These are phyloP conservation scores for Hozukius guyotensis DNA, from an alignment of 2,797 vertebrate genomes.

Conservation along the genomic window DNA sequence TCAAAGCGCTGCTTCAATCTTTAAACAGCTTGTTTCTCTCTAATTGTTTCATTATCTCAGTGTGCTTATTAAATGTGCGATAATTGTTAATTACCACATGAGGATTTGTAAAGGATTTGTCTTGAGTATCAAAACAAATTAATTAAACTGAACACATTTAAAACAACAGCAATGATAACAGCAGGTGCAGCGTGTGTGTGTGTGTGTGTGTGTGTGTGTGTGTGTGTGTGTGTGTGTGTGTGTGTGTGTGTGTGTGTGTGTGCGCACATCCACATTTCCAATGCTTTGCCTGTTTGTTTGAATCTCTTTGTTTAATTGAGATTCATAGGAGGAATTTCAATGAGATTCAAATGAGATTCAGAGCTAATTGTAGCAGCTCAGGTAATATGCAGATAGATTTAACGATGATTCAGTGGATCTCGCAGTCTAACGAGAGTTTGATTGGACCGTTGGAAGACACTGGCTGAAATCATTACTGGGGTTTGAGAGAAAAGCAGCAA, in stretches of 20 bases:
- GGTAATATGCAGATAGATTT: constrained; percentile 78
- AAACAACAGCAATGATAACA: constrained; percentile 75
- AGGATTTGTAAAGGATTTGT: constrained; percentile 81
- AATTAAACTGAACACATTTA: constrained; percentile 78
- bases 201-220: constrained; percentile 34
- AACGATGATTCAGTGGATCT: constrained; percentile 77
- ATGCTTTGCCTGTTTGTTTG: constrained; percentile 60
- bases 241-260: not conserved
- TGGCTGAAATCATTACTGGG: constrained; percentile 59
- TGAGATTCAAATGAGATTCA: constrained; percentile 82
- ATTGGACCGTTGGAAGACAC: constrained; percentile 66
- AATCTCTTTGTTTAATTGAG: constrained; percentile 74
- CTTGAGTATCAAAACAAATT: constrained; percentile 83
- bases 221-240: constrained; percentile 31
- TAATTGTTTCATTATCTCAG: constrained; percentile 83
- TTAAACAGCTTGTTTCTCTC: constrained; percentile 78
- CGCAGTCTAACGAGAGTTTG: constrained; percentile 66
- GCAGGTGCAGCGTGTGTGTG: constrained; percentile 62
- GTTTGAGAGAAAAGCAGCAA: constrained; percentile 17
- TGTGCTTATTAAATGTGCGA: constrained; percentile 82
- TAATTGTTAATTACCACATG: constrained; percentile 82
- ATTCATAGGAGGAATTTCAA: constrained; percentile 77
- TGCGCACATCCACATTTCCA: constrained; percentile 15
- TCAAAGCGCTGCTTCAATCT: constrained; percentile 73
- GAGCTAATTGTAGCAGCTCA: constrained; percentile 75